A percentile compares a stretch with the other conserved stretches of the same genome.
phyloP scores from a whole-genome alignment of 2,113 vertebrate species.

The Apteryx mantelli region DNA sequence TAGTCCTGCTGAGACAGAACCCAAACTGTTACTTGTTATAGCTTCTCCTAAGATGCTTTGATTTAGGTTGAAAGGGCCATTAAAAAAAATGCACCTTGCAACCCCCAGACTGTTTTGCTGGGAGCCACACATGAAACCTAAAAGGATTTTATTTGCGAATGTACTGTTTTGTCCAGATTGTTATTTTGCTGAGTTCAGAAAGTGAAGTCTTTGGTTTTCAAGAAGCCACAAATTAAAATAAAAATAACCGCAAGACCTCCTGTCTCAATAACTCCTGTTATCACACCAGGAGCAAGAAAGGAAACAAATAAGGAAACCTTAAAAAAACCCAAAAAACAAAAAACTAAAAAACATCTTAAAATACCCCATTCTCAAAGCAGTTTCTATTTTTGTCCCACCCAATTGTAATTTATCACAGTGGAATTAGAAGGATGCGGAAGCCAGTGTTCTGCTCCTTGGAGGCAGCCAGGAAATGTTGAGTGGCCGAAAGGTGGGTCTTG shows the following conservation, averaged over 20 bases:
- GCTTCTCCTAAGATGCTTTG: not conserved
- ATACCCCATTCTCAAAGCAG: not conserved
- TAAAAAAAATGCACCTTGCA: not conserved
- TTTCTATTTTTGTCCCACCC: constrained; percentile 44
- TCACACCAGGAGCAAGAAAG: constrained; percentile 7
- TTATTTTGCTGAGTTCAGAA: not conserved
- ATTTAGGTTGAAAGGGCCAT: not conserved
- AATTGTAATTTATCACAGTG: not conserved
- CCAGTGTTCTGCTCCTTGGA: not conserved
- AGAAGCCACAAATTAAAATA: not conserved
- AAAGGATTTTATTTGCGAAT: not conserved
- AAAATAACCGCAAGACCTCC: not conserved
- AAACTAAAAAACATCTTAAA: not conserved
- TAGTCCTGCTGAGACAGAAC: not conserved
- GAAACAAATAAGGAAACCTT: constrained; percentile 14
- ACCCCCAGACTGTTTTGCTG: not conserved
- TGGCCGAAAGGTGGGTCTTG: not conserved
- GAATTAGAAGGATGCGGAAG: not conserved
- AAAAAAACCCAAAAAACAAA: not conserved
- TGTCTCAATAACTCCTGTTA: not conserved
- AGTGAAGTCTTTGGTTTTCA: not conserved
- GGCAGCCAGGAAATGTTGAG: constrained; percentile 27
- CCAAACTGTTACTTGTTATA: not conserved
- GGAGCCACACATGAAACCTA: not conserved
- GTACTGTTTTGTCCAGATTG: not conserved